phyloP scores from a whole-genome alignment of 2,113 vertebrate genomes.

The Pteronura brasiliensis region DNA sequence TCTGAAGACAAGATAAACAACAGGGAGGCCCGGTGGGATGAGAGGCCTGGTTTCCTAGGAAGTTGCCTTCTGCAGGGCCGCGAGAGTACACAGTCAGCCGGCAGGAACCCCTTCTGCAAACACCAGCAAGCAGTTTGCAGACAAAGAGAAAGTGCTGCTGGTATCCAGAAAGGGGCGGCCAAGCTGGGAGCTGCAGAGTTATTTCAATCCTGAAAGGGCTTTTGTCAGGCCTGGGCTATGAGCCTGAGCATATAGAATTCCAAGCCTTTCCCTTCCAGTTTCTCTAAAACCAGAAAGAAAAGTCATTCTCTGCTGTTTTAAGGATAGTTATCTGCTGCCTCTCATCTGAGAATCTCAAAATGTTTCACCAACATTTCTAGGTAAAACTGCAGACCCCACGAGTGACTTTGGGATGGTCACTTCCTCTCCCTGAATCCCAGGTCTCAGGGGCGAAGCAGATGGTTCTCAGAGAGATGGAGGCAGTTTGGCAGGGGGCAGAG shows the following conservation, averaged over 20 bases:
- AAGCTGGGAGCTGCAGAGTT: background rate
- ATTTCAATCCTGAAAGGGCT: slow-evolving; percentile 50
- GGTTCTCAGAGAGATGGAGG: background rate
- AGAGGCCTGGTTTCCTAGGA: slow-evolving; percentile 76
- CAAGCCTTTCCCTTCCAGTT: background rate
- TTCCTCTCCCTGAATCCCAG: background rate
- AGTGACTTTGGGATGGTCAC: background rate
- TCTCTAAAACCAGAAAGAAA: background rate
- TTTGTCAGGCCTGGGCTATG: slow-evolving; percentile 27
- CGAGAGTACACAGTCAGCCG: slow-evolving; percentile 29
- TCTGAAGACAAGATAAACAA: slow-evolving; percentile 74
- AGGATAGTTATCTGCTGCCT: background rate
- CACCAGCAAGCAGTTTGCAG: slow-evolving; percentile 46
- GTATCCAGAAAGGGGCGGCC: background rate
- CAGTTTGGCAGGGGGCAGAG: background rate
- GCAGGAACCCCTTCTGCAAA: slow-evolving; percentile 52
- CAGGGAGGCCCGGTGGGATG: slow-evolving; percentile 69
- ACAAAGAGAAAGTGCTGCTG: slow-evolving; percentile 51
- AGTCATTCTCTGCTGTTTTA: background rate
- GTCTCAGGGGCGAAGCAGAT: background rate
- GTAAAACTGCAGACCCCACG: background rate
- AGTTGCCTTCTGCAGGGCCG: slow-evolving; percentile 60
- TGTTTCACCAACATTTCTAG: background rate
- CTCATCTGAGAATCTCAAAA: background rate
- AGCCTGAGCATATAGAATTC: slow-evolving; percentile 42